Evolutionary conservation across 2,797 vertebrate genomes (phyloP).

Genomic region (Tarsius wallacei): DNA sequence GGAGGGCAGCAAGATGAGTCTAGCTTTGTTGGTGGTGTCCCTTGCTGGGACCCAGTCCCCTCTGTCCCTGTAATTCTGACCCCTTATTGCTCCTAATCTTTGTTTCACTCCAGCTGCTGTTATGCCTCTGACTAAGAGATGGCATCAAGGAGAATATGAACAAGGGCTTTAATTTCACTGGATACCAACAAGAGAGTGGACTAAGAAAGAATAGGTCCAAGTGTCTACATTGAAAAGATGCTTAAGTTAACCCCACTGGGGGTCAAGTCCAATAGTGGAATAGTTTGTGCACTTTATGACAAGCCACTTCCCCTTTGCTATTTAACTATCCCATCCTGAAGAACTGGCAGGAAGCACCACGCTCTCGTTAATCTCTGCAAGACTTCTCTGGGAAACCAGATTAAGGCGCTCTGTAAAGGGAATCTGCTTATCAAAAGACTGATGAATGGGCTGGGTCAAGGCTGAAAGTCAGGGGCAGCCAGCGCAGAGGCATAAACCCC

Average conservation of each 20-base stretch:
- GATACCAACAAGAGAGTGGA: background rate
- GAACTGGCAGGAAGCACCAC: background rate
- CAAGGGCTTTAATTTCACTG: background rate
- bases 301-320: background rate
- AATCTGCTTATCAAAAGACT: constrained; percentile 61
- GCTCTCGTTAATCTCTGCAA: constrained; percentile 32
- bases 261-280: background rate
- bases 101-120: constrained; percentile 7
- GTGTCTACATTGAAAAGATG: constrained; percentile 27
- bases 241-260: background rate
- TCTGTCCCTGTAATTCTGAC: background rate
- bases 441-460: background rate
- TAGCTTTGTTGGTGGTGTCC: background rate
- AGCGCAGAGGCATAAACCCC: background rate
- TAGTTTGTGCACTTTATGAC: constrained; percentile 4
- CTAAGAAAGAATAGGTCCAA: background rate
- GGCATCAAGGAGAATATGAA: background rate
- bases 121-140: background rate
- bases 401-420: constrained; percentile 17
- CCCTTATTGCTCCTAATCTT: background rate
- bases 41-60: background rate
- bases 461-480: background rate
- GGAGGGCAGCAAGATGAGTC: background rate
- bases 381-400: constrained; percentile 40
- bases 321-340: background rate